Base-by-base conservation (phyloP, 1,140 invertebrate species). In the Bombus balteatus region DNA sequence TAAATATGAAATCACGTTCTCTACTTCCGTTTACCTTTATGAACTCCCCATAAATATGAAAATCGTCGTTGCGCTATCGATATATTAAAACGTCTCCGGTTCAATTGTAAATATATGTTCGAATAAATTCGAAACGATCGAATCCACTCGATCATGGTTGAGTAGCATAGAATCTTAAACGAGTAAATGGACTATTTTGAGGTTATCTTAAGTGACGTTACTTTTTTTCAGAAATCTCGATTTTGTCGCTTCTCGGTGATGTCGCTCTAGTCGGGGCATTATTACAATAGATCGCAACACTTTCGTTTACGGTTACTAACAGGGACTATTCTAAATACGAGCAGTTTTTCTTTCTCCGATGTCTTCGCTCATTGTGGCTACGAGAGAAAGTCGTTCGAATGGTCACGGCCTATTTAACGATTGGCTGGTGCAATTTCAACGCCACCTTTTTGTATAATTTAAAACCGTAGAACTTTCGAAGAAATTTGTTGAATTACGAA, bases 331-430 rank as follows among this genome's bases (percentile, higher is more conserved):
- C 65, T 71, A 89, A 87, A 89, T 81, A 76, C 39, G 57, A 75
- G 12, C 57, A 9, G 74, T 86, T 78, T 90, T 81, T 68, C 39
- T 75, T 53, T 37, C 25, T n/a, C 53, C 75, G 34, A 80, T 59
- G 74, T 89, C 87, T 87, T 89, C 85, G 84, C 79, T 88, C 59
- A 79, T 86, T 83, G 90, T 84, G 85, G 57, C 28, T 85, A 84
- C 80, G 75, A 89, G 93, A 94, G 93, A 94, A 94, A 94, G 93
- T 93, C 89, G 91, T 87, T 72, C 89, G 90, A 92, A 93, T 92
- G 88, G 92, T 92, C 91, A 92, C 92, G 92, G 91, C 91, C 93
- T 94, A 93, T 94, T 94, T 94, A 92, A 87, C 89, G 70, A 86
- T 89, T 71, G 89, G 80, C 66, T 72, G 81, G 74, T 71, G 85